Conservation (phyloP, 2,113 vertebrate genomes). For the Onychostoma macrolepis region DNA sequence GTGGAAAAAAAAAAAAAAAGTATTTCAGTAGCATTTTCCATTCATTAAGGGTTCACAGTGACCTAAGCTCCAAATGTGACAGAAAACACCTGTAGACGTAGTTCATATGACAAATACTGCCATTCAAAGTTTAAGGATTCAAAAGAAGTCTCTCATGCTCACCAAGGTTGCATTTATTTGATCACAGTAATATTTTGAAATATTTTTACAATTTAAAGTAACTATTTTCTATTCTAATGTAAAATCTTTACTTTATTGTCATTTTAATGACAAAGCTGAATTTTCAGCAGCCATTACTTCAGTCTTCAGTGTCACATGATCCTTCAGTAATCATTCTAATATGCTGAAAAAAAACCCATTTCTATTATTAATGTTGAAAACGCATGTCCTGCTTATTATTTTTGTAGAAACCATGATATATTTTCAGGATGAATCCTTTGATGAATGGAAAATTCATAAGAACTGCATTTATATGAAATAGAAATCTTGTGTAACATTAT, state of each 20-base stretch:
- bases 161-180: neutral
- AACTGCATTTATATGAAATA: neutral
- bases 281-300: neutral
- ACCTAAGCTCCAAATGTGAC: neutral
- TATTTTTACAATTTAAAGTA: neutral
- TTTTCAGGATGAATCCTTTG: neutral
- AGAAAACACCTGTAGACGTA: neutral
- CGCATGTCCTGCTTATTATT: neutral
- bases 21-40: neutral
- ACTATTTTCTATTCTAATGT: neutral
- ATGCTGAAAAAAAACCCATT: neutral
- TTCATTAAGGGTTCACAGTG: neutral
- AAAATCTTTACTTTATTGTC: neutral
- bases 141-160: neutral
- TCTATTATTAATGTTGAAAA: neutral
- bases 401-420: neutral
- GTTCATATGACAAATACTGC: neutral
- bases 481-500: neutral
- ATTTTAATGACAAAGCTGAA: neutral
- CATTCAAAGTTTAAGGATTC: neutral
- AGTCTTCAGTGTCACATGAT: neutral
- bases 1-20: neutral
- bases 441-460: neutral
- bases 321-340: neutral
- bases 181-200: neutral